Evolutionary conservation across 2,113 vertebrate genomes (phyloP).

Genomic region (Taxidea taxus): DNA sequence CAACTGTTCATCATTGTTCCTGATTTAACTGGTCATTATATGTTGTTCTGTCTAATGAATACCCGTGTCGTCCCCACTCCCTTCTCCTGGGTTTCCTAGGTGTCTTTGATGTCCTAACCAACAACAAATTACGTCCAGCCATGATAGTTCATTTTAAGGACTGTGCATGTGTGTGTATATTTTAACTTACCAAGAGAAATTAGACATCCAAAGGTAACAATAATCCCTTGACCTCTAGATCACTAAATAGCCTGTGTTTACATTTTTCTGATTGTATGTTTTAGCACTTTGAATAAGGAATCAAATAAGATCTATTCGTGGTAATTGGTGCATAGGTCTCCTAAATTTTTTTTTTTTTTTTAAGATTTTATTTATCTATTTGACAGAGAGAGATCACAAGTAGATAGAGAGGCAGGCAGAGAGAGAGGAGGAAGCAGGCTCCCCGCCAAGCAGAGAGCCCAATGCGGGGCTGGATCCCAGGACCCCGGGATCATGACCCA

Average conservation of each 20-base stretch:
- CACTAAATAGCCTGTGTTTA: background rate
- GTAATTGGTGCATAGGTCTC: background rate
- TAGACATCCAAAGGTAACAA: background rate
- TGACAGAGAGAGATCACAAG: too few species aligned
- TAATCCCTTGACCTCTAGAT: background rate
- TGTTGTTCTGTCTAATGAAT: background rate
- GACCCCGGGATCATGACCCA: too few species aligned
- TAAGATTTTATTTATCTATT: too few species aligned
- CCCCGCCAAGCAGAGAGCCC: too few species aligned
- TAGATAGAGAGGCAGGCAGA: too few species aligned
- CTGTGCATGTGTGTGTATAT: background rate
- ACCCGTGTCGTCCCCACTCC: background rate
- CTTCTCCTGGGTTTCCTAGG: background rate
- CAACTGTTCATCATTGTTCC: background rate
- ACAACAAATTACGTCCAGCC: background rate
- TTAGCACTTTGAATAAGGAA: background rate
- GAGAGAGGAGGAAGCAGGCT: too few species aligned
- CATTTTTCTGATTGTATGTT: background rate
- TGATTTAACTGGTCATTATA: background rate
- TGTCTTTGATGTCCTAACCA: background rate
- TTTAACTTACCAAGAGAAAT: background rate
- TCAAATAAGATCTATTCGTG: background rate
- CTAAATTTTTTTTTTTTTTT: background rate
- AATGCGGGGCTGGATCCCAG: too few species aligned
- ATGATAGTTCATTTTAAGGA: background rate